Percentiles rank a stretch among this genome's conserved stretches.
Evolutionary conservation across 2,888 invertebrate species (phyloP).

Genomic region (Rhagonycha fulva): DNA sequence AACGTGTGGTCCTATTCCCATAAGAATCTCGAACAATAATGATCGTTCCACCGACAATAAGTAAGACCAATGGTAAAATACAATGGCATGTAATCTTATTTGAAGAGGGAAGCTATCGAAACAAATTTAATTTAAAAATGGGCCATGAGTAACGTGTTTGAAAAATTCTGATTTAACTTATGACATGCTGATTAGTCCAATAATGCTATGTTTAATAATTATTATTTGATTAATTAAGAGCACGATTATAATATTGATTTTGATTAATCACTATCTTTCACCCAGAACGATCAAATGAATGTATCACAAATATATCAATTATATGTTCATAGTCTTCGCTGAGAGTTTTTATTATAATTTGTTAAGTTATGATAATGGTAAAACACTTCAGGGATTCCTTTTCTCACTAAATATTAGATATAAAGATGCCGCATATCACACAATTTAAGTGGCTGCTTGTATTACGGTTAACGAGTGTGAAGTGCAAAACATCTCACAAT

Average conservation of each 20-base stretch:
- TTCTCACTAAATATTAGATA: background rate
- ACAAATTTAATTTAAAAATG: background rate
- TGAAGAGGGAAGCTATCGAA: background rate
- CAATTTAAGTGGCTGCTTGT: background rate
- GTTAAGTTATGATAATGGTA: too few species aligned
- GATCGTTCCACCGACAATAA: too few species aligned
- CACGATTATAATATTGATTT: background rate
- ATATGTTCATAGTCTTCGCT: background rate
- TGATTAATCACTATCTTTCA: background rate
- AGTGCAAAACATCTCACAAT: background rate
- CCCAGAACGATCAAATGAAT: background rate
- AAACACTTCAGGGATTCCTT: background rate
- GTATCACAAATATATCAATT: background rate
- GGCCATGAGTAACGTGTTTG: background rate
- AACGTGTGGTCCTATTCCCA: too few species aligned
- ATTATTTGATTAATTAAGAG: background rate
- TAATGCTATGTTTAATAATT: background rate
- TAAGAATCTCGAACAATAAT: too few species aligned
- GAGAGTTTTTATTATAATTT: background rate
- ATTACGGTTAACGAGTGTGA: background rate
- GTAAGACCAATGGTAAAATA: too few species aligned
- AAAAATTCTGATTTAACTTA: background rate
- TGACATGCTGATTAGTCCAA: background rate
- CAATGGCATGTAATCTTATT: background rate
- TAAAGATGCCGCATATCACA: background rate